phyloP scores from a whole-genome alignment of 2,113 vertebrate genomes.

The Phocoena sinus region DNA sequence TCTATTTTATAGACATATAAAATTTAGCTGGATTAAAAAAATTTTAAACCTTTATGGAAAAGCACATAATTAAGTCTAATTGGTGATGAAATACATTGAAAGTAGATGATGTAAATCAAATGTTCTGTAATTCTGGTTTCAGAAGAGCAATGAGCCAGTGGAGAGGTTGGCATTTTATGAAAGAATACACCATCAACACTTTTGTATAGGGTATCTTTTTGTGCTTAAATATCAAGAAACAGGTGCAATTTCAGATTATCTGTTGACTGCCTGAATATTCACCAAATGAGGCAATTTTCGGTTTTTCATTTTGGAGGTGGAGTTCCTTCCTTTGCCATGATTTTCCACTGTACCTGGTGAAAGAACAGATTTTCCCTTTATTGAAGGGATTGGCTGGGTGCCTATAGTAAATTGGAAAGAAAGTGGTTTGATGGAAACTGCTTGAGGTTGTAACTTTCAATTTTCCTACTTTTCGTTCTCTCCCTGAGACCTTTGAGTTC shows the following conservation, averaged over 20 bases:
- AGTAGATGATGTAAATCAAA: neutral
- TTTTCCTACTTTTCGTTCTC: slow-evolving; percentile 25
- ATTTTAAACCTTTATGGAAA: neutral
- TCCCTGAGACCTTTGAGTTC: slow-evolving; percentile 31
- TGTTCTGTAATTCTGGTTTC: neutral
- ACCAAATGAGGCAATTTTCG: neutral
- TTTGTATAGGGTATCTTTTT: neutral
- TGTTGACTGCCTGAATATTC: neutral
- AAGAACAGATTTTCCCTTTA: neutral
- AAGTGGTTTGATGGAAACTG: slow-evolving; percentile 15
- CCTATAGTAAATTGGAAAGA: slow-evolving; percentile 1
- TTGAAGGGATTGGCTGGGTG: neutral
- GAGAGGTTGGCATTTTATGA: neutral
- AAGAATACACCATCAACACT: neutral
- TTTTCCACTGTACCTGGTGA: neutral
- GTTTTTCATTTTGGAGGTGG: neutral
- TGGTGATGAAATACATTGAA: neutral
- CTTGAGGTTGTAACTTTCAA: slow-evolving; percentile 29
- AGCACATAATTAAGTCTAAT: neutral
- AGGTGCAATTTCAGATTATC: neutral
- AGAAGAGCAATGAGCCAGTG: neutral
- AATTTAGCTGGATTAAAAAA: neutral
- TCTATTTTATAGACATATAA: neutral
- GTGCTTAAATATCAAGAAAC: neutral
- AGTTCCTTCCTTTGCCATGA: neutral